Evolutionary conservation across 2,888 invertebrate species (phyloP).

Genomic region (Acleris literana): DNA sequence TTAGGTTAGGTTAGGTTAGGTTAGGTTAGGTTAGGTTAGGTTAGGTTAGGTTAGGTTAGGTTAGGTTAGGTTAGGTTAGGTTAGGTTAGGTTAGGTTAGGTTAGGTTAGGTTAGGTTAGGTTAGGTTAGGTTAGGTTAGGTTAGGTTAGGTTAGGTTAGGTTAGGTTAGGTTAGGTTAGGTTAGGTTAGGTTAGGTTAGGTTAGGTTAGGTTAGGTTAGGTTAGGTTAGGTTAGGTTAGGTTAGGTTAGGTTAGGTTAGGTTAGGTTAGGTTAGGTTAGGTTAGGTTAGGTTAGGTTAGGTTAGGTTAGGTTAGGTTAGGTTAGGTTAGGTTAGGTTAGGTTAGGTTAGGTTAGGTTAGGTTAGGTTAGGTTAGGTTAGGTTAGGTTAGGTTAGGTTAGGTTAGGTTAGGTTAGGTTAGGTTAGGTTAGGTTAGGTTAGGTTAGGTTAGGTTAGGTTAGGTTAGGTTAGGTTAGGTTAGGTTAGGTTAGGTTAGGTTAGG

Average conservation of each 20-base stretch:
- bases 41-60: conserved; percentile 38
- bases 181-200: conserved; percentile 31
- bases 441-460: conserved; percentile 35
- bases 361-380: conserved; percentile 25
- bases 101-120: conserved; percentile 37
- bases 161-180: conserved; percentile 31
- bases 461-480: conserved; percentile 33
- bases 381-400: conserved; percentile 32
- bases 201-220: conserved; percentile 31
- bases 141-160: conserved; percentile 31
- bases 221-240: conserved; percentile 30
- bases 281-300: conserved; percentile 31
- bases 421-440: conserved; percentile 35
- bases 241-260: conserved; percentile 29
- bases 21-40: conserved; percentile 36
- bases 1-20: conserved; percentile 35
- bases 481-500: conserved; percentile 34
- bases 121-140: conserved; percentile 31
- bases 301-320: conserved; percentile 30
- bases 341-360: conserved; percentile 27
- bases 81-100: conserved; percentile 40
- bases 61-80: conserved; percentile 38
- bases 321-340: conserved; percentile 29
- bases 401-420: conserved; percentile 36
- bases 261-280: conserved; percentile 31